Conservation (phyloP, 2,888 invertebrate species). For the Cancer borealis region DNA sequence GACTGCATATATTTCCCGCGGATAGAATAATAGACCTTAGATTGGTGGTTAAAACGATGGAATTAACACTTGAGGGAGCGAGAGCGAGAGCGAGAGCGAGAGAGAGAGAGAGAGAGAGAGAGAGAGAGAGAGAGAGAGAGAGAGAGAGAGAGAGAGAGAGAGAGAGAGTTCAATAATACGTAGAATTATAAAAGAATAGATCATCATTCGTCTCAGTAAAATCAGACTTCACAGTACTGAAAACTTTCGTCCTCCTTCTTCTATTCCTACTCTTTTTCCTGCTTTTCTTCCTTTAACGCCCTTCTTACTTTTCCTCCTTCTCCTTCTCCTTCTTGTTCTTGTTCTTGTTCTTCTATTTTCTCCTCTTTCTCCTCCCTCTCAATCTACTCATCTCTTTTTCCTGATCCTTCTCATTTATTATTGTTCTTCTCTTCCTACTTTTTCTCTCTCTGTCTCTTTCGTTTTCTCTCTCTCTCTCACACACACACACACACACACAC, state of each 20-base stretch:
- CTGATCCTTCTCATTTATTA: not conserved
- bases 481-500: too few relatives aligned
- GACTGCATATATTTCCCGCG: not conserved
- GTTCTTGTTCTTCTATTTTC: too few relatives aligned
- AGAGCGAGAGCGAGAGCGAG: not conserved
- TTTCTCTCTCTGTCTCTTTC: not conserved
- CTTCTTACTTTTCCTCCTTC: not conserved
- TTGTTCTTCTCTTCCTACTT: not conserved
- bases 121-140: not conserved
- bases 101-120: slow-evolving; percentile 20
- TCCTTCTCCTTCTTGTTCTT: not conserved
- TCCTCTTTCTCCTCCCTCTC: not conserved
- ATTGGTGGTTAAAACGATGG: not conserved
- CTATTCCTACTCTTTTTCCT: not conserved
- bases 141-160: too few relatives aligned
- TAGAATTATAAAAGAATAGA: not conserved
- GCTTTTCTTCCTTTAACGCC: not conserved
- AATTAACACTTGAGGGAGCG: not conserved
- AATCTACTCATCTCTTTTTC: too few relatives aligned
- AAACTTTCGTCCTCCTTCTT: not conserved
- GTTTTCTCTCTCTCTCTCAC: not conserved
- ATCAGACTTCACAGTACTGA: not conserved
- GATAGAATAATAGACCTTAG: not conserved
- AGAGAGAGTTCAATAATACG: not conserved
- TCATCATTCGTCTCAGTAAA: slow-evolving; percentile 20